Percentiles rank a stretch among this genome's conserved stretches.
Conservation (phyloP, 2,113 vertebrate species). For the Vidua chalybeata region DNA sequence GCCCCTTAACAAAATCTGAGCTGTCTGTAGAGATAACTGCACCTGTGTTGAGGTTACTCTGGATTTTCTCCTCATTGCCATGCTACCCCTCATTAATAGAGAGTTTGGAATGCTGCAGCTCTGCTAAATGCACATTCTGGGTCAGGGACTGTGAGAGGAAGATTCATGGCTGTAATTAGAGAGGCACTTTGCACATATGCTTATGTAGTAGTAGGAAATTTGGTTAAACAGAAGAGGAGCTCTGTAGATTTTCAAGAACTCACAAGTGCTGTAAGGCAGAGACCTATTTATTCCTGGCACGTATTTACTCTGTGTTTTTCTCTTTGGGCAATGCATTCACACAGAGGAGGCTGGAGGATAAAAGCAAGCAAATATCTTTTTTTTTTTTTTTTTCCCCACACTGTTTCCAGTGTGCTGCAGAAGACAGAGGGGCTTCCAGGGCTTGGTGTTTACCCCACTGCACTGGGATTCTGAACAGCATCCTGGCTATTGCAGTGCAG, state of each 20-base stretch:
- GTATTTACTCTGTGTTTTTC: not conserved
- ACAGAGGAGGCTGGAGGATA: not conserved
- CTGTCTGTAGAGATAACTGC: not conserved
- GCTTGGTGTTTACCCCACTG: not conserved
- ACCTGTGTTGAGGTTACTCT: not conserved
- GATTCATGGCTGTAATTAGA: conserved; percentile 11
- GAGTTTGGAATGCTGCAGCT: not conserved
- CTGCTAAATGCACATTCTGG: not conserved
- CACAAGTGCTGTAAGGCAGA: not conserved
- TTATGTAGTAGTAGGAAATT: not conserved
- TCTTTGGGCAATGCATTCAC: not conserved
- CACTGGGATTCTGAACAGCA: not conserved
- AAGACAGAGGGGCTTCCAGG: not conserved
- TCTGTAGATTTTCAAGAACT: not conserved
- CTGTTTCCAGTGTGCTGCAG: not conserved
- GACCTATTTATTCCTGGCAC: not conserved
- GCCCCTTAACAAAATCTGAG: not conserved
- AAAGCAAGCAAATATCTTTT: not conserved
- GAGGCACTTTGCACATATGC: not conserved
- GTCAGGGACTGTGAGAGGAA: not conserved
- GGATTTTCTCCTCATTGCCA: not conserved
- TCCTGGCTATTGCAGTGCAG: not conserved
- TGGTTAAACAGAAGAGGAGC: not conserved
- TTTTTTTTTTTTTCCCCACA: not conserved
- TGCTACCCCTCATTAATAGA: not conserved